These are phyloP conservation scores for Cotesia chilonis DNA, from an alignment of 1,140 invertebrate genomes.

Conservation along the genomic window DNA sequence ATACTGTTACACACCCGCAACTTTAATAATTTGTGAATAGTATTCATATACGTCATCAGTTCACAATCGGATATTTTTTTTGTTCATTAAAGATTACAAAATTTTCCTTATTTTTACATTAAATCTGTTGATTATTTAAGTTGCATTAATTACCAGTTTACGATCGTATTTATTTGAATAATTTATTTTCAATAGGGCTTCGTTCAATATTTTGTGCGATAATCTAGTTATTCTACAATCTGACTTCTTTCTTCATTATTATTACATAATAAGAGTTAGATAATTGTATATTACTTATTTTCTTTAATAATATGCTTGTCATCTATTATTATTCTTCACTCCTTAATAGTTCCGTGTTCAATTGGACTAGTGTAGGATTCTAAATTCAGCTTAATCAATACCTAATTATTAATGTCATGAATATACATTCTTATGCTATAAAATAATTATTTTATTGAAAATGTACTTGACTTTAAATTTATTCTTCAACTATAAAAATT, in stretches of 20 bases:
- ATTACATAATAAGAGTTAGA: slow-evolving; percentile 27
- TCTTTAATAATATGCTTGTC: slow-evolving; percentile 33
- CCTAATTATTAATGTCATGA: background rate
- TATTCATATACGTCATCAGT: slow-evolving; percentile 53
- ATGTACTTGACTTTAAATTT: background rate
- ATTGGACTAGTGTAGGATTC: slow-evolving; percentile 17
- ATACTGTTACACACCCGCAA: slow-evolving; percentile 55
- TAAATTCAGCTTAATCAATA: slow-evolving; percentile 18
- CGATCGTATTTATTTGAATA: background rate
- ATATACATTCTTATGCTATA: too few relatives aligned
- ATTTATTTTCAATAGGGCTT: slow-evolving; percentile 14
- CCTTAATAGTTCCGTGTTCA: slow-evolving; percentile 30
- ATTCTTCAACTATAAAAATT: slow-evolving; percentile 17
- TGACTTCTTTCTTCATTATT: background rate
- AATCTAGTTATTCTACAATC: slow-evolving; percentile 5
- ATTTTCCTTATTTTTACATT: slow-evolving; percentile 21
- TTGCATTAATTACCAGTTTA: background rate
- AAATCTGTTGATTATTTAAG: background rate
- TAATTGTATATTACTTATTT: slow-evolving; percentile 34
- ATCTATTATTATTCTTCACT: slow-evolving; percentile 35
- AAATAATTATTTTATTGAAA: too few relatives aligned
- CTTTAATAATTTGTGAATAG: slow-evolving; percentile 60
- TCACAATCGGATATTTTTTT: slow-evolving; percentile 30
- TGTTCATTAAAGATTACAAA: background rate
- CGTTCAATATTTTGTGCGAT: background rate